Base-by-base conservation (phyloP, 2,113 vertebrate genomes). In the Perca flavescens region DNA sequence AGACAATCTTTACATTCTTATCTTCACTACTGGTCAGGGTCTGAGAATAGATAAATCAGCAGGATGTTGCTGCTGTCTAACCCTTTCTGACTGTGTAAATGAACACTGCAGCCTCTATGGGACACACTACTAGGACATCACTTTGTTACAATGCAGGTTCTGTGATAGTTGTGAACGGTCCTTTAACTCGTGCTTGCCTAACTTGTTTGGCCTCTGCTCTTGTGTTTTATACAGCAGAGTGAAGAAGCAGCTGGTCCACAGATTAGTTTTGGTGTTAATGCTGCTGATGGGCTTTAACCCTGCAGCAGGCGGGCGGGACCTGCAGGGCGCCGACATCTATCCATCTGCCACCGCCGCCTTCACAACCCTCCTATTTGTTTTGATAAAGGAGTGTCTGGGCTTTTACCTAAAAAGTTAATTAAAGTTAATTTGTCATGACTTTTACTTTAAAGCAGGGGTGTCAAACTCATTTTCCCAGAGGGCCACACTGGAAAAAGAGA, bases 221-320 rank as follows among this genome's bases (percentile, higher is more conserved):
- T 1, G 49, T 56, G 56, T 60, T 61, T 72, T 17, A 53, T 49
- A 5, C 66, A 60, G 34, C 36, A 21, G 62, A 40, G 28, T 22
- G 62, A 7, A 25, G 61, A 56, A 76, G 83, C 89, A 90, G 86
- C 89, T 90, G 81, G 75, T 88, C 62, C 5, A 6, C 79, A 74
- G 84, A 88, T 90, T 88, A 84, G 80, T 62, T 15, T 66, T 77
- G 22, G 68, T 57, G 74, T 81, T 87, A 90, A 88, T 77, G 49
- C 81, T 43, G 16, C 66, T 81, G 74, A 86, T 22, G 22, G 50
- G 74, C 60, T 80, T 83, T 85, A 77, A 73, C 31, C 6, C 43
- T 58, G 56, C 75, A 65, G 56, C 58, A 57, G 25, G 74, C 25
- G 16, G 63, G 43, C 49, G 16, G 46, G 66, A 58, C 62, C 79